Percentiles rank a stretch among this genome's conserved stretches.
These are phyloP conservation scores for Mamestra brassicae DNA, from an alignment of 2,888 invertebrate species.

Conservation along the genomic window DNA sequence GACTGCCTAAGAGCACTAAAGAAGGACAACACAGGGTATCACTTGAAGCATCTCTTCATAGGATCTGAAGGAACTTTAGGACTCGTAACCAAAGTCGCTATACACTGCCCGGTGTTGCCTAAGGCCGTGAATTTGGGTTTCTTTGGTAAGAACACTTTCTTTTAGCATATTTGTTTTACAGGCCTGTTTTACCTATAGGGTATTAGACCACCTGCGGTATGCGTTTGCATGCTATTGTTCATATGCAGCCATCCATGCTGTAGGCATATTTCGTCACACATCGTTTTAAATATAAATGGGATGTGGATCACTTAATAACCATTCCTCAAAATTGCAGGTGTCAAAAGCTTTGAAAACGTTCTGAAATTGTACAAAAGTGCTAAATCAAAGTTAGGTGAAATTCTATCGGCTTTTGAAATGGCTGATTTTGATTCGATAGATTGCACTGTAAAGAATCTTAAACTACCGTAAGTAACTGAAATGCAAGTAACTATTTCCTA, in stretches of 20 bases:
- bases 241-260: slow-evolving; percentile 3
- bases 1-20: slow-evolving; percentile 96
- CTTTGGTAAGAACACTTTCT: slow-evolving; percentile 92
- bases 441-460: slow-evolving; percentile 91
- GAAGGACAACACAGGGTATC: slow-evolving; percentile 99
- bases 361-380: slow-evolving; percentile 94
- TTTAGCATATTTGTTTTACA: background rate
- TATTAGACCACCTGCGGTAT: slow-evolving; percentile 6
- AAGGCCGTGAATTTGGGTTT: slow-evolving; percentile 96
- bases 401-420: slow-evolving; percentile 98
- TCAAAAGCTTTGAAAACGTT: slow-evolving; percentile 95
- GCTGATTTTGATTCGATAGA: slow-evolving; percentile 95
- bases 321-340: slow-evolving; percentile 85
- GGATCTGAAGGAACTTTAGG: slow-evolving; percentile 99
- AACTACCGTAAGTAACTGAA: slow-evolving; percentile 83
- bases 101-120: slow-evolving; percentile 97
- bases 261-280: background rate
- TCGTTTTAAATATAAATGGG: background rate
- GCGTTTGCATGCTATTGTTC: slow-evolving; percentile 12
- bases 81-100: slow-evolving; percentile 97
- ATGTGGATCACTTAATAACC: background rate
- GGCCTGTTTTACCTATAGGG: background rate
- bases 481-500: background rate
- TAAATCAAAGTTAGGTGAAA: slow-evolving; percentile 95
- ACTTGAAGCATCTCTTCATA: slow-evolving; percentile 98